phyloP scores from a whole-genome alignment of 37 sponge, comb jelly and placozoan genomes.

The Petrosia ficiformis region DNA sequence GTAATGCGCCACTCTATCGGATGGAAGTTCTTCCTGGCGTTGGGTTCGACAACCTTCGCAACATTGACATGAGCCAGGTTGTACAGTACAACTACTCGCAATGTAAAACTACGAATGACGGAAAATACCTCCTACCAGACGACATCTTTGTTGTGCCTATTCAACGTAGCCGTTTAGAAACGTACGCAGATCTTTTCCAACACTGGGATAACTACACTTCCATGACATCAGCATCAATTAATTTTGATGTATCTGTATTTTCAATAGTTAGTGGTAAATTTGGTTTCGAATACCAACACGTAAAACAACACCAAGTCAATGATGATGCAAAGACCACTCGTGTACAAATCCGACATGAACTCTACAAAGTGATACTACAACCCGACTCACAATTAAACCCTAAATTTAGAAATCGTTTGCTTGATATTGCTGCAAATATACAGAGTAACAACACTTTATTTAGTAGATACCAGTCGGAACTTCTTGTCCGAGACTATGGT shows the following conservation, averaged over 20 bases:
- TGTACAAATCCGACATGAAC: conserved; percentile 42
- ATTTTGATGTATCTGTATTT: conserved; percentile 29
- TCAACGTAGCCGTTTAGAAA: conserved; percentile 49
- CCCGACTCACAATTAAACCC: conserved; percentile 46
- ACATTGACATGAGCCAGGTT: conserved; percentile 62
- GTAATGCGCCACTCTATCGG: conserved; percentile 37
- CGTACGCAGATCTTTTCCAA: conserved; percentile 40
- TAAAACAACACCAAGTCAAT: conserved; percentile 40
- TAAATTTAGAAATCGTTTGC: conserved; percentile 40
- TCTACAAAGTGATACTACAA: conserved; percentile 42
- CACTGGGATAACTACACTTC: conserved; percentile 62
- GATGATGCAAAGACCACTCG: conserved; percentile 43
- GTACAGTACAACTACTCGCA: conserved; percentile 50
- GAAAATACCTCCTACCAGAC: conserved; percentile 66
- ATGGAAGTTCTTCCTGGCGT: conserved; percentile 72
- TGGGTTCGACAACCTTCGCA: conserved; percentile 77
- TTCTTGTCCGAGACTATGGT: conserved; percentile 72
- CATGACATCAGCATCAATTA: conserved; percentile 45
- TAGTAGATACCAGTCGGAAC: conserved; percentile 60
- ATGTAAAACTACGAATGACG: conserved; percentile 63
- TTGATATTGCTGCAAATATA: conserved; percentile 68
- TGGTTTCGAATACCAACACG: conserved; percentile 29
- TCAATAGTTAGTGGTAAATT: conserved; percentile 61
- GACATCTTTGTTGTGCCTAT: conserved; percentile 42
- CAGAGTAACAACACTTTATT: conserved; percentile 55